Conservation (phyloP, 2,888 invertebrate genomes). For the Camptogramma bilineatum region DNA sequence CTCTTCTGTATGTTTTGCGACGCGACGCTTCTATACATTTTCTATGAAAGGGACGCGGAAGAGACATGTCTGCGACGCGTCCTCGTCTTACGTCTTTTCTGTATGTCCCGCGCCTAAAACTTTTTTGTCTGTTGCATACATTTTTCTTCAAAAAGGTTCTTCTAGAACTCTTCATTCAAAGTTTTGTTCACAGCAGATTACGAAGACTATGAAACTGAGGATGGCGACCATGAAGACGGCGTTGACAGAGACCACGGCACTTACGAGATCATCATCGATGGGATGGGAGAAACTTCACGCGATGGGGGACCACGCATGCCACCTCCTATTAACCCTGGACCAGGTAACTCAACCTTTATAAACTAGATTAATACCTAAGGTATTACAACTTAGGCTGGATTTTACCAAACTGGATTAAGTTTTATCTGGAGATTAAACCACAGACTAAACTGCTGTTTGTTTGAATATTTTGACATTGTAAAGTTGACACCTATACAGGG, state of each 20-base stretch:
- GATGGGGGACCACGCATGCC: conserved; percentile 59
- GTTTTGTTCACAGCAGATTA: conserved; percentile 58
- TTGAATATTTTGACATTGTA: too few relatives aligned
- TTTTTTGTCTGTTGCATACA: too few relatives aligned
- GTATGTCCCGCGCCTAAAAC: too few relatives aligned
- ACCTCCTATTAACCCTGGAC: conserved; percentile 61
- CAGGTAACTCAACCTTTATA: conserved; percentile 44
- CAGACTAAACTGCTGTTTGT: too few relatives aligned
- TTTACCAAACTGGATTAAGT: too few relatives aligned
- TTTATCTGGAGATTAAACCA: too few relatives aligned
- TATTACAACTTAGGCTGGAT: background rate
- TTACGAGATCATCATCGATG: conserved; percentile 79
- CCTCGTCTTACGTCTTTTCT: too few relatives aligned
- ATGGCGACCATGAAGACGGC: conserved; percentile 69
- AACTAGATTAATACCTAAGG: background rate
- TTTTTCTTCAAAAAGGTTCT: background rate
- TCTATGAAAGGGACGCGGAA: too few relatives aligned
- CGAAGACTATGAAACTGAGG: conserved; percentile 78
- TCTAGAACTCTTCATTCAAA: background rate
- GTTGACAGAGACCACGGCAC: conserved; percentile 74
- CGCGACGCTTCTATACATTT: too few relatives aligned
- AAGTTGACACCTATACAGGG: too few relatives aligned
- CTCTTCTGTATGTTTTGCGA: too few relatives aligned
- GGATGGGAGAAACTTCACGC: conserved; percentile 64
- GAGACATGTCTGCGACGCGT: too few relatives aligned